Conservation (phyloP, 2,113 vertebrate genomes). For the Dendrocopos noguchii region DNA sequence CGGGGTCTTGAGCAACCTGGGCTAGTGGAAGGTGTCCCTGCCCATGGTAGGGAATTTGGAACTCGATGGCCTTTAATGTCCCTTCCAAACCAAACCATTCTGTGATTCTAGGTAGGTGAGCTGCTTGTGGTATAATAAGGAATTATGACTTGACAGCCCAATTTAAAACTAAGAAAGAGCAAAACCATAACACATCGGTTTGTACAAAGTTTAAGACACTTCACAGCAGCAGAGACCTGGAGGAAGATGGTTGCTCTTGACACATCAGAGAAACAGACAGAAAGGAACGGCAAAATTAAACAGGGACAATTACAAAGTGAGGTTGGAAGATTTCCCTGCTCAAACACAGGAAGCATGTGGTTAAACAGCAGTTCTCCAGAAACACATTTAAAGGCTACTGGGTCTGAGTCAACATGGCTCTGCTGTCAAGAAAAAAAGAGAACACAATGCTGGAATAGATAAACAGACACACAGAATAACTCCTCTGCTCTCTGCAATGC, state of each 20-base stretch:
- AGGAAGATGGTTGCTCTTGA: not conserved
- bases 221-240: not conserved
- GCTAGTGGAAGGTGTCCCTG: no score
- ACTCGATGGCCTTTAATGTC: no score
- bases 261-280: not conserved
- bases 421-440: not conserved
- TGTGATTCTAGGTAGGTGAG: not conserved
- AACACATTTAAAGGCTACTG: not conserved
- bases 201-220: not conserved
- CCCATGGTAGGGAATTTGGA: no score
- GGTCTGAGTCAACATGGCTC: not conserved
- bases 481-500: not conserved
- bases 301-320: not conserved
- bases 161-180: not conserved
- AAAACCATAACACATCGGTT: not conserved
- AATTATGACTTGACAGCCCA: not conserved
- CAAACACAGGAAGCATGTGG: not conserved
- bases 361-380: not conserved
- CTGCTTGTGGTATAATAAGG: not conserved
- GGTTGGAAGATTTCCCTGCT: not conserved
- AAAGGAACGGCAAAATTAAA: conserved; percentile 13
- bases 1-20: no score
- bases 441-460: not conserved
- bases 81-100: no score
- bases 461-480: not conserved